Base-by-base conservation (phyloP, 30 jellyfish, hydroid and myxozoan genomes). In the Chrysaora quinquecirrha region DNA sequence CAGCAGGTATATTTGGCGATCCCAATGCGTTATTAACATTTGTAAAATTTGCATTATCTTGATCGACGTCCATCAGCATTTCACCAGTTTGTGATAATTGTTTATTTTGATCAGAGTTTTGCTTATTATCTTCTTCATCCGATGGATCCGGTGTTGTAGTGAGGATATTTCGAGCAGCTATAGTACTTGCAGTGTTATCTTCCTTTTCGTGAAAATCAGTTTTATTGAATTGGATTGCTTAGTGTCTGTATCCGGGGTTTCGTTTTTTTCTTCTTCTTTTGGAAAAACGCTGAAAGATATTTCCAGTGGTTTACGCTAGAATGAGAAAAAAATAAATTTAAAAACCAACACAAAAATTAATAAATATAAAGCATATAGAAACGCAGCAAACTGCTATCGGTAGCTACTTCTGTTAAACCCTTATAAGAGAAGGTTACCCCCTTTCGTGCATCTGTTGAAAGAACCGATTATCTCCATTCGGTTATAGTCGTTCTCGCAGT, bases 301-400 rank as follows among this genome's bases (percentile, higher is more conserved):
- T 67, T 91, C 98, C 48, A 91, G 52, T 21, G 98, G 96, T 69
- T 83, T 91, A 20, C 98, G 73, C 98, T 91, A 38, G 23, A 3
- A 16, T 0, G 88, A 30, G n/a, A n/a, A n/a, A n/a, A n/a, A n/a
- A n/a, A n/a, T n/a, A n/a, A n/a, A n/a, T n/a, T n/a, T n/a, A n/a
- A n/a, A n/a, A n/a, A n/a, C n/a, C n/a, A n/a, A n/a, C n/a, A n/a
- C n/a, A n/a, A n/a, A n/a, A n/a, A n/a, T n/a, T n/a, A n/a, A n/a
- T n/a, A n/a, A n/a, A n/a, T n/a, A n/a, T n/a, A n/a, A n/a, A n/a
- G n/a, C n/a, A n/a, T n/a, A n/a, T n/a, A n/a, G n/a, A n/a, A n/a
- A n/a, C n/a, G n/a, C n/a, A n/a, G n/a, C n/a, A n/a, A n/a, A n/a
- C n/a, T n/a, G n/a, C n/a, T n/a, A n/a, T n/a, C n/a, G n/a, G n/a